Evolutionary conservation across 2,113 vertebrate genomes (phyloP), one percentile per base, ranked within the genome.

Genomic region (Sporophila hypoxantha): DNA sequence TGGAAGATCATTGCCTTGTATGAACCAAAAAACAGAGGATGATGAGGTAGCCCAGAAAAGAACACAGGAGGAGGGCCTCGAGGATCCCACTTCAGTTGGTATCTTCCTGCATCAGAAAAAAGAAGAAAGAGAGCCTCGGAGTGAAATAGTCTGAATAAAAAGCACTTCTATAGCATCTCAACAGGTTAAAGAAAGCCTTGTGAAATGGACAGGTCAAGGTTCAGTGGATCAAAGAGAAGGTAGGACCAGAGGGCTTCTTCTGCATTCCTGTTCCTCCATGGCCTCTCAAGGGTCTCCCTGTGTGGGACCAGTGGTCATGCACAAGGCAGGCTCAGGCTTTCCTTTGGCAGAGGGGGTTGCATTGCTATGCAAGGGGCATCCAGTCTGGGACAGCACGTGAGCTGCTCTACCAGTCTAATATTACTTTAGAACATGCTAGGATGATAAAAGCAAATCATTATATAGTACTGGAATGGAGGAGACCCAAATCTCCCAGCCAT

Each of bases 301-400:
- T n/a, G 39, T 55, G 21, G n/a, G 44, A 75, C 17, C 3, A 5
- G 3, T 9, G 34, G 22, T 37, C 19, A 5, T 12, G 26, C 26
- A 32, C 39, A 26, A 30, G 46, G 41, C 25, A 82, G 83, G 37
- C 30, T 55, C 23, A n/a, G n/a, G 9, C 26, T 84, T 84, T 67
- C 47, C 69, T 59, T 77, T 26, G 44, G 7, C 3, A 8, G 13
- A 16, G 29, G 6, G 22, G 22, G 5, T 9, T 19, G 23, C 26
- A 7, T 10, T 69, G 36, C 30, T 77, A 4, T 19, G 69, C 8
- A 27, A 68, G 17, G 12, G 23, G 8, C 26, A 57, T 49, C 37
- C 1, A 0, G 12, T 69, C 21, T 44, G 46, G 21, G 36, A 47
- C 52, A 85, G 50, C 13, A 57, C 8, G 4, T 0, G 0, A 82